Percentiles rank a stretch among this genome's conserved stretches.
Evolutionary conservation across 2,888 invertebrate genomes (phyloP).

Genomic region (Mythimna lalbum): DNA sequence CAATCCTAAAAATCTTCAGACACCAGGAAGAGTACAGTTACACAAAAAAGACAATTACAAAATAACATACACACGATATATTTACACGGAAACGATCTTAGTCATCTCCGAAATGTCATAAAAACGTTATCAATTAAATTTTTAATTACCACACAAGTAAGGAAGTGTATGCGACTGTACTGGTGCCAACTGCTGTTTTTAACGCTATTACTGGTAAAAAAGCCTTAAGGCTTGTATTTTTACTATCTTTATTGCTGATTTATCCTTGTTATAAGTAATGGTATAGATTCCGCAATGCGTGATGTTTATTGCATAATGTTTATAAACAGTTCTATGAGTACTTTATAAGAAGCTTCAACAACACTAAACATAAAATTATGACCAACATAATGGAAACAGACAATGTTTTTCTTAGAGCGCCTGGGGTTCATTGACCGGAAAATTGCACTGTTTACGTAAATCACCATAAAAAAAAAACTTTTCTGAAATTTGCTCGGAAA

Average conservation of each 20-base stretch:
- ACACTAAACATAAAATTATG: not conserved
- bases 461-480: no score
- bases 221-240: not conserved
- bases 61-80: constrained; percentile 18
- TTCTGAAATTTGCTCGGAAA: no score
- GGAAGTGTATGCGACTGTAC: constrained; percentile 47
- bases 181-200: not conserved
- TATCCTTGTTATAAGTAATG: constrained; percentile 1
- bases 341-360: not conserved
- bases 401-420: no score
- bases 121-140: constrained; percentile 42
- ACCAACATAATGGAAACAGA: no score
- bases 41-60: constrained; percentile 31
- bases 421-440: no score
- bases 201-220: not conserved
- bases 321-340: not conserved
- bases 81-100: constrained; percentile 47
- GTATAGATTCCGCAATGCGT: not conserved
- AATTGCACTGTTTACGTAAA: no score
- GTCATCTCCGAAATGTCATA: constrained; percentile 50
- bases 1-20: not conserved
- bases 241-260: constrained; percentile 13
- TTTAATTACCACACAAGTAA: constrained; percentile 46
- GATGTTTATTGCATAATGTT: not conserved
- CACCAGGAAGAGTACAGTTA: constrained; percentile 20